Conservation (phyloP, 2,113 vertebrate species). For the Arothron firmamentum region DNA sequence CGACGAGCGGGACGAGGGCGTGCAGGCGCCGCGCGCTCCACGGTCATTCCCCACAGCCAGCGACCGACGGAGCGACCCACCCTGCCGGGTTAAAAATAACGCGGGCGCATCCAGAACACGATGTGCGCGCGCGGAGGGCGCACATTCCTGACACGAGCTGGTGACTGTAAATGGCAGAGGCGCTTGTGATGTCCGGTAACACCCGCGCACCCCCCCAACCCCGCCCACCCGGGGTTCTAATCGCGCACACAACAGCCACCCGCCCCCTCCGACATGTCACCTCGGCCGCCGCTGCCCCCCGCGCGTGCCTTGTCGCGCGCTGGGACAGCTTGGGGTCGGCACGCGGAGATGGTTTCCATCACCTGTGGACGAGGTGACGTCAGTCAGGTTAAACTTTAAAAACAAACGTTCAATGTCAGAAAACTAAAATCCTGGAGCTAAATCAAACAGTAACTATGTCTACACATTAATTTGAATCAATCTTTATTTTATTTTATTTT, state of each 20-base stretch:
- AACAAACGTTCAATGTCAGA: no score
- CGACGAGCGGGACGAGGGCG: conserved; percentile 35
- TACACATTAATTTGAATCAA: no score
- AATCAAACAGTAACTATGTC: no score
- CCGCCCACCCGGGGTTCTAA: conserved; percentile 39
- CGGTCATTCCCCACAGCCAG: conserved; percentile 67
- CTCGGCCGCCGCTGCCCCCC: conserved; percentile 22
- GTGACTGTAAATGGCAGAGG: conserved; percentile 76
- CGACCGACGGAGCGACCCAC: conserved; percentile 59
- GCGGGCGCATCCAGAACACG: conserved; percentile 61
- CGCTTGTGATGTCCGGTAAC: conserved; percentile 45
- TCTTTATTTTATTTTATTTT: no score
- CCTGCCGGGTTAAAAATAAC: conserved; percentile 80
- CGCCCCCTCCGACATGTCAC: conserved; percentile 43
- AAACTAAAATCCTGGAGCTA: no score
- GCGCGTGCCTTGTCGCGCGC: conserved; percentile 14
- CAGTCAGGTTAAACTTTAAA: no score
- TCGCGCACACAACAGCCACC: conserved; percentile 39
- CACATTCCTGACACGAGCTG: conserved; percentile 72
- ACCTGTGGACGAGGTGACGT: background rate
- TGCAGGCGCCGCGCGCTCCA: conserved; percentile 50
- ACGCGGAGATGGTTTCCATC: background rate
- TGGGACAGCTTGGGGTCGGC: background rate
- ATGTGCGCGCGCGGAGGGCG: conserved; percentile 58
- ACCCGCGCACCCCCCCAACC: conserved; percentile 13